Evolutionary conservation across 53 echinoderm and acorn worm genomes (phyloP).

Genomic region (Mesocentrotus franciscanus): DNA sequence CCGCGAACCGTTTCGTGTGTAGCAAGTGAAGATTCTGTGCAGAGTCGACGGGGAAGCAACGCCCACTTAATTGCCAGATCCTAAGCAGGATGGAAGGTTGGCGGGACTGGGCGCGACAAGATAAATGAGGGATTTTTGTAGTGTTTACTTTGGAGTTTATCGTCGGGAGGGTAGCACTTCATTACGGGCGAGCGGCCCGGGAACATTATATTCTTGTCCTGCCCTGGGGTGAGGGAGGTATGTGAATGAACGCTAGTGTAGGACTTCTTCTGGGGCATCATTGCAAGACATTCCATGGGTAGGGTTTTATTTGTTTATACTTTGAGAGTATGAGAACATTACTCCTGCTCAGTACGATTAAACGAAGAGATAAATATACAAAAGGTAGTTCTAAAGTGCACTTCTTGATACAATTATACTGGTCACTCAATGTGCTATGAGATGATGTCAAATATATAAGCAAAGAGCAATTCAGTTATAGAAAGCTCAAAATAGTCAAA

Average conservation of each 20-base stretch:
- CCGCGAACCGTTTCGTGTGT: neutral
- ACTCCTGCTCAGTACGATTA: neutral
- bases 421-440: too few species aligned
- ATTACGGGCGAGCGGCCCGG: slow-evolving; percentile 41
- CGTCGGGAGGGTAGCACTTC: slow-evolving; percentile 40
- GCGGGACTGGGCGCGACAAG: slow-evolving; percentile 26
- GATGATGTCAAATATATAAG: too few species aligned
- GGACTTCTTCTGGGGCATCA: neutral
- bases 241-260: slow-evolving; percentile 13
- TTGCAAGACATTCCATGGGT: slow-evolving; percentile 16
- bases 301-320: neutral
- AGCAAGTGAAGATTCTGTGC: neutral
- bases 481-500: too few species aligned
- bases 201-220: slow-evolving; percentile 6
- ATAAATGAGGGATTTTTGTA: slow-evolving; percentile 61
- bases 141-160: slow-evolving; percentile 61
- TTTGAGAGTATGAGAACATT: neutral
- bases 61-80: slow-evolving; percentile 41
- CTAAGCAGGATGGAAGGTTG: slow-evolving; percentile 40
- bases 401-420: too few species aligned
- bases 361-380: too few species aligned
- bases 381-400: too few species aligned
- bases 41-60: neutral
- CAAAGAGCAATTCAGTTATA: too few species aligned
- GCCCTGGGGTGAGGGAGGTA: neutral